Evolutionary conservation across 2,797 vertebrate genomes (phyloP).

Genomic region (Amblyraja radiata): DNA sequence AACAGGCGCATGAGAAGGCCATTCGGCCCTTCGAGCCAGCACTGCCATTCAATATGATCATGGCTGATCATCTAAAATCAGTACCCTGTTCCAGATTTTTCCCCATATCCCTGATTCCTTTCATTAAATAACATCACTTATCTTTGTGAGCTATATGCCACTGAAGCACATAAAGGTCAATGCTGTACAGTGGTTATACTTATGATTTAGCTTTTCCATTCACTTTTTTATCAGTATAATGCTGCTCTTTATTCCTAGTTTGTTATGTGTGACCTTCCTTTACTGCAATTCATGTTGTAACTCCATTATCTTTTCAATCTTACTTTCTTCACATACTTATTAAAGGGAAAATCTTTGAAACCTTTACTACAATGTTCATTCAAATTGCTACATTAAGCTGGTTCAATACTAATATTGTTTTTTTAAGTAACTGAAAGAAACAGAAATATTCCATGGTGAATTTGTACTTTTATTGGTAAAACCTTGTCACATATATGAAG

Average conservation of each 20-base stretch:
- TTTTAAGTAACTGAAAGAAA: neutral
- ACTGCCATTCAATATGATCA: too few relatives aligned
- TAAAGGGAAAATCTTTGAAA: neutral
- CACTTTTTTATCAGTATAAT: neutral
- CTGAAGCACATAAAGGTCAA: neutral
- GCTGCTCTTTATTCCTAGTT: neutral
- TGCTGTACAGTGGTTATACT: neutral
- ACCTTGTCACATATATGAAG: neutral
- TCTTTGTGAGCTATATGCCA: neutral
- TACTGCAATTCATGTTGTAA: neutral
- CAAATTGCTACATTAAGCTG: too few relatives aligned
- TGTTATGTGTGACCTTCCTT: neutral
- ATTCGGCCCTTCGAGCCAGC: too few relatives aligned
- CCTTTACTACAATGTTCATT: neutral
- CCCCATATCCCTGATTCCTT: too few relatives aligned
- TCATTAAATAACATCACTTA: neutral
- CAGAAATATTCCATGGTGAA: neutral
- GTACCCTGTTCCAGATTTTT: too few relatives aligned
- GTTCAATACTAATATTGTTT: neutral
- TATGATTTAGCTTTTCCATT: neutral
- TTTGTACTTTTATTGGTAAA: slow-evolving; percentile 10
- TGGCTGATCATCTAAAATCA: too few relatives aligned
- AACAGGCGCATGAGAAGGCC: too few relatives aligned
- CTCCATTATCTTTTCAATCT: slow-evolving; percentile 1
- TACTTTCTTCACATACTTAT: neutral